Percentiles rank a stretch among this genome's conserved stretches.
Conservation (phyloP, 2,797 vertebrate species). For the Merluccius polli region DNA sequence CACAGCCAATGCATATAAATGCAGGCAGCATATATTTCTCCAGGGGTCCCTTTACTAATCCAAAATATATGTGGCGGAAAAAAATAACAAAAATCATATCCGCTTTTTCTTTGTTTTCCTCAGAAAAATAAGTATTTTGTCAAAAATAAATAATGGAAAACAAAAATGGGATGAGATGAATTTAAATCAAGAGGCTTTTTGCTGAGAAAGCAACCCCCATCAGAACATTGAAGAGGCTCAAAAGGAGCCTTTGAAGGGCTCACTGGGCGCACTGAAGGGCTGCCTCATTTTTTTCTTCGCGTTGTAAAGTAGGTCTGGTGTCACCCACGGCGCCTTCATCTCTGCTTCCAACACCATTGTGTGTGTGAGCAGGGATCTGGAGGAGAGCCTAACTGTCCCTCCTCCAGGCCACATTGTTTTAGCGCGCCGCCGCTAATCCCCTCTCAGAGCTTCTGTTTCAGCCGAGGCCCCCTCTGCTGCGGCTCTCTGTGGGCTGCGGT, state of each 20-base stretch:
- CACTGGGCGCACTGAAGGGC: conserved; percentile 53
- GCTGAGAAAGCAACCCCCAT: conserved; percentile 11
- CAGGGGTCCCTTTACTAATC: conserved; percentile 68
- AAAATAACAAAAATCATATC: neutral
- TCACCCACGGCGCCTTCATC: conserved; percentile 66
- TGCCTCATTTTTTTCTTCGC: conserved; percentile 63
- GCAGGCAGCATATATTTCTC: conserved; percentile 60
- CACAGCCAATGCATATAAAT: conserved; percentile 74
- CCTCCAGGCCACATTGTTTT: conserved; percentile 64
- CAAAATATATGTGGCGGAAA: conserved; percentile 26
- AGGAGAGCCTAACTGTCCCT: conserved; percentile 60
- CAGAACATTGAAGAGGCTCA: conserved; percentile 39
- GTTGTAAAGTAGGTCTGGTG: conserved; percentile 72
- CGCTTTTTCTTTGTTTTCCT: neutral
- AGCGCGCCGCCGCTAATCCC: conserved; percentile 58
- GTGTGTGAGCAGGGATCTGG: conserved; percentile 47
- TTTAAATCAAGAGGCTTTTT: conserved; percentile 10
- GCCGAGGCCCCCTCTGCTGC: conserved; percentile 40
- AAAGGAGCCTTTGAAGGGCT: conserved; percentile 39
- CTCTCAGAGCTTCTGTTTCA: conserved; percentile 53
- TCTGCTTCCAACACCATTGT: conserved; percentile 66
- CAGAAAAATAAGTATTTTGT: conserved; percentile 2
- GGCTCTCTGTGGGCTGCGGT: conserved; percentile 40
- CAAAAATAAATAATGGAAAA: conserved; percentile 9
- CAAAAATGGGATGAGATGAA: neutral